These are phyloP conservation scores for Sinocyclocheilus grahami DNA, from an alignment of 2,113 vertebrate species.

Conservation along the genomic window DNA sequence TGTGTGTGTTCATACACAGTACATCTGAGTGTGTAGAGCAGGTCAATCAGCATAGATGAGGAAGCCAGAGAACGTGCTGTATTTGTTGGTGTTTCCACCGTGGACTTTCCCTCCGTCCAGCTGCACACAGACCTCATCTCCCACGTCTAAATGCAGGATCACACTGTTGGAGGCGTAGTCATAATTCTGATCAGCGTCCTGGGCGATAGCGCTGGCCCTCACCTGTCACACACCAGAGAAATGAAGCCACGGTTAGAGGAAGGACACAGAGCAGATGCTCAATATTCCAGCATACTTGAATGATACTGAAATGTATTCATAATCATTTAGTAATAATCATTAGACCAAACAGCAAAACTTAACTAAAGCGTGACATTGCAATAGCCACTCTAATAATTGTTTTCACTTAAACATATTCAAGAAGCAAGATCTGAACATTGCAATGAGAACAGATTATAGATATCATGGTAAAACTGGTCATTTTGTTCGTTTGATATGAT, in stretches of 20 bases:
- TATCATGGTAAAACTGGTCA: neutral
- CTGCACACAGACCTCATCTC: slow-evolving; percentile 93
- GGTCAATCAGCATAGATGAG: slow-evolving; percentile 91
- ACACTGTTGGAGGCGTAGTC: slow-evolving; percentile 94
- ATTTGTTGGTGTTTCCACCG: slow-evolving; percentile 94
- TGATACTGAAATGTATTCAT: neutral
- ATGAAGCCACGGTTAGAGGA: slow-evolving; percentile 61
- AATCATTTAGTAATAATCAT: neutral
- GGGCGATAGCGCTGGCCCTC: slow-evolving; percentile 81
- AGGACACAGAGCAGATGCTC: slow-evolving; percentile 40
- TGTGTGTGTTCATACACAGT: slow-evolving; percentile 37
- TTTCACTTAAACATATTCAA: neutral
- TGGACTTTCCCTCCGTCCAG: slow-evolving; percentile 94
- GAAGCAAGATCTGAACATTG: neutral
- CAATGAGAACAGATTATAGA: neutral
- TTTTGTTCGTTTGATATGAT: neutral
- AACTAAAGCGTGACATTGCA: neutral
- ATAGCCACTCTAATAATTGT: neutral
- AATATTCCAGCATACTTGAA: neutral
- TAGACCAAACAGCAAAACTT: neutral
- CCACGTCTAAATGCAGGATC: slow-evolving; percentile 92
- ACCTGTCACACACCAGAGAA: slow-evolving; percentile 69
- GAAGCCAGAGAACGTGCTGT: slow-evolving; percentile 96
- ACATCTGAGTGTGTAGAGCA: slow-evolving; percentile 41
- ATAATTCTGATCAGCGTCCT: slow-evolving; percentile 89